Evolutionary conservation across 2,113 vertebrate species (phyloP), one percentile per base, ranked within the genome.

Genomic region (Neodontobutis hainanensis): DNA sequence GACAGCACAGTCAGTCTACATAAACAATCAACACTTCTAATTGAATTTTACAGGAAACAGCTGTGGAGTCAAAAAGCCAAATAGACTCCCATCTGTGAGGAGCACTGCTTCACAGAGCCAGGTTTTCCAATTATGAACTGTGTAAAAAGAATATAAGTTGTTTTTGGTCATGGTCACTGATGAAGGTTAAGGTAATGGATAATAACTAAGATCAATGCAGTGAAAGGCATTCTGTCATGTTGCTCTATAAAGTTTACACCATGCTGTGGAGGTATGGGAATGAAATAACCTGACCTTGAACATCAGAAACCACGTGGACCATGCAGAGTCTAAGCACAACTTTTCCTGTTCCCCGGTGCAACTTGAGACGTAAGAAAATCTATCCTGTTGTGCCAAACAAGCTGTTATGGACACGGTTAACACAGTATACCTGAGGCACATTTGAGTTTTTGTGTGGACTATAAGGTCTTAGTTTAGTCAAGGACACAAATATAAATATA

Each of bases 41-140:
- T 49, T 61, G 60, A 60, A 81, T 69, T 74, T 74, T 27, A 58
- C 55, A 86, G 86, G 78, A 85, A 89, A 83, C 83, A 82, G 66
- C 75, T 78, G 69, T 61, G 19, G 66, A 71, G 70, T 83, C 32
- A 55, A 77, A 66, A 78, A 74, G 48, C 65, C 55, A 76, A 64
- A 78, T 19, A 73, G 79, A 15, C 40, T 7, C 48, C 12, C 46
- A 11, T 42, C 15, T 67, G 35, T 55, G 19, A 42, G 32, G 14
- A 38, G 11, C 19, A 61, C n/a, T 35, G 40, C 49, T 12, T 19
- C 49, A 64, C 0, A 45, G 47, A 4, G 42, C 6, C 42, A 35
- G 44, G 45, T 44, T 34, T 32, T 35, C 14, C 6, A 15, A 10
- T 58, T 16, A 1, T 40, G 38, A 6, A 40, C 5, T 40, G 38